Percentiles rank a stretch among this genome's conserved stretches.
These are phyloP conservation scores for Stictocephala bisonia DNA, from an alignment of 2,888 invertebrate genomes.

Conservation along the genomic window DNA sequence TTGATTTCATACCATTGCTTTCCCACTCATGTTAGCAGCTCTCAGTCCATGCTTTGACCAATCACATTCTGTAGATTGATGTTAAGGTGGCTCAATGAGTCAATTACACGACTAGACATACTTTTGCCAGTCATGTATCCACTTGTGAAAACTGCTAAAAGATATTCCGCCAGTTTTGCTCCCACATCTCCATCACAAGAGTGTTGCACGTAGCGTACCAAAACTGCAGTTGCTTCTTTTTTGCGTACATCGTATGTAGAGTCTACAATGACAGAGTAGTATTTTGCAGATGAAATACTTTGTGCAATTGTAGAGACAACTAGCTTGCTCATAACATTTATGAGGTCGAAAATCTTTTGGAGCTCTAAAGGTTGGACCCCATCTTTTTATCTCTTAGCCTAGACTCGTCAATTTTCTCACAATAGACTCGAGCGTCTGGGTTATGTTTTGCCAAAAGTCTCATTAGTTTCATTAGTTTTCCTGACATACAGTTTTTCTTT, in stretches of 20 bases:
- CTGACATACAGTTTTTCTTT: too few relatives aligned
- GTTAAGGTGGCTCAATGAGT: not conserved
- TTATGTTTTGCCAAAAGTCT: too few relatives aligned
- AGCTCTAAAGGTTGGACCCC: too few relatives aligned
- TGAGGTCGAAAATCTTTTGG: too few relatives aligned
- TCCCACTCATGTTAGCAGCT: too few relatives aligned
- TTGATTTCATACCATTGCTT: too few relatives aligned
- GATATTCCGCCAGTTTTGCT: constrained; percentile 20
- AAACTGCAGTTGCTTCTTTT: constrained; percentile 12
- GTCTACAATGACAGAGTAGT: constrained; percentile 16
- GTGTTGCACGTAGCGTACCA: constrained; percentile 21
- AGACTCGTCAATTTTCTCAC: too few relatives aligned
- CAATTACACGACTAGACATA: not conserved
- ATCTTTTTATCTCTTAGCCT: too few relatives aligned
- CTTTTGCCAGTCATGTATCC: constrained; percentile 15
- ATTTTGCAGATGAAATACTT: constrained; percentile 23
- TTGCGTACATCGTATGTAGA: constrained; percentile 1
- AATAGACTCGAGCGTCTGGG: too few relatives aligned
- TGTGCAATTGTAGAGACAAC: constrained; percentile 11
- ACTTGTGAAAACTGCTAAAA: too few relatives aligned
- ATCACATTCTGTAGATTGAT: not conserved
- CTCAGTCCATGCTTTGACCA: not conserved
- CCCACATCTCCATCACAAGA: constrained; percentile 14
- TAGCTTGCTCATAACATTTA: too few relatives aligned
- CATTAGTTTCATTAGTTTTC: too few relatives aligned